Base-by-base conservation (phyloP, 2,888 invertebrate species). In the Calephelis perditalis region DNA sequence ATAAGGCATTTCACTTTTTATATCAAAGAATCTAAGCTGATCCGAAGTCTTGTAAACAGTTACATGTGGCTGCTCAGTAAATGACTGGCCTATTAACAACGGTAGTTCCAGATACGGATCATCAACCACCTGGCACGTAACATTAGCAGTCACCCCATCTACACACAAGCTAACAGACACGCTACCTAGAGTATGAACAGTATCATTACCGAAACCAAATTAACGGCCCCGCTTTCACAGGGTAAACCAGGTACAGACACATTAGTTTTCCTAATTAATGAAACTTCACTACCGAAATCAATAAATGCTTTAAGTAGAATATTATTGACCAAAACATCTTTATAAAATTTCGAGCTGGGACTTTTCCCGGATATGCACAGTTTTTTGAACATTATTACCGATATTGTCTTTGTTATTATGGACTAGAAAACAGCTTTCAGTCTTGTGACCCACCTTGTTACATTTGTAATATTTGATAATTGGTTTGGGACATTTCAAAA, bases 281-380 rank as follows among this genome's bases (percentile, higher is more conserved):
- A 57, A 2, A 66, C 64, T 10, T 65, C 63, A 12, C 63, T 67
- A 1, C 67, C 65, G 47, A 67, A 64, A 62, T 67, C 67, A 5
- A 65, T 44, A 15, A 64, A 68, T 1, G 62, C 60, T 56, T 61
- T 37, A n/a, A 57, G 11, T 2, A 46, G 3, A 3, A 56, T 35
- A n/a, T 40, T 58, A 55, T 66, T 61, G 6, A 68, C 45, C 8
- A 10, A 62, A 4, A 61, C 62, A 10, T 58, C 35, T 56, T 65
- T 66, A 1, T 59, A 58, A 62, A 57, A 64, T 59, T 66, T 68
- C 7, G 56, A 58, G 12, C 59, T 63, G 11, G 55, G 55, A 6
- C 26, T 56, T 10, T 10, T 15, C n/a, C n/a, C 55, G 9, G 11
- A 55, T 35, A 55, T 36, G 36, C 11, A 36, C 11, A 36, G 36